Evolutionary conservation across 1,140 invertebrate species (phyloP).

Genomic region (Pteromalus puparum): DNA sequence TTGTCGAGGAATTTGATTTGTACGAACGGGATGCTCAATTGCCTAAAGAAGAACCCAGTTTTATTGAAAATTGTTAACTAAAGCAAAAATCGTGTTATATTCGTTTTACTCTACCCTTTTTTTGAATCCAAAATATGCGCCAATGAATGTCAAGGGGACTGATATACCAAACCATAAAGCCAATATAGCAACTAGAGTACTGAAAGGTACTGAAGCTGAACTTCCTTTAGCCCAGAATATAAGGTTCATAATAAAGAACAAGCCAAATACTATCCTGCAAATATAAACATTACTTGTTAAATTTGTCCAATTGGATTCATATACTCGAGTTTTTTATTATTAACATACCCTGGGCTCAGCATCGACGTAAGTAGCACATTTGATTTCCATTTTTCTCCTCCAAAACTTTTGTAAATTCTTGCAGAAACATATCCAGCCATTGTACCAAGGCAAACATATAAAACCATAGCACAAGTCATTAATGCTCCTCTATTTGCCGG

Average conservation of each 20-base stretch:
- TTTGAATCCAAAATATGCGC: constrained; percentile 98
- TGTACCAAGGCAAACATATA: constrained; percentile 96
- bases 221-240: constrained; percentile 96
- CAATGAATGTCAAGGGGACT: constrained; percentile 97
- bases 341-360: constrained; percentile 92
- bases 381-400: constrained; percentile 98
- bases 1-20: constrained; percentile 98
- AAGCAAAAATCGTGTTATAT: not conserved
- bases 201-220: constrained; percentile 97
- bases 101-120: constrained; percentile 85
- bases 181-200: constrained; percentile 96
- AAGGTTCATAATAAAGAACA: constrained; percentile 98
- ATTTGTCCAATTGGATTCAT: not conserved
- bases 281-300: constrained; percentile 57
- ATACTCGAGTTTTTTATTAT: constrained; percentile 46
- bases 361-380: constrained; percentile 97
- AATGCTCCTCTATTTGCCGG: constrained; percentile 98
- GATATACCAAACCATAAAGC: constrained; percentile 99
- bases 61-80: not conserved
- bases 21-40: constrained; percentile 97
- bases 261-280: constrained; percentile 91
- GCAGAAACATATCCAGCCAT: constrained; percentile 97
- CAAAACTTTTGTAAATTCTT: constrained; percentile 98
- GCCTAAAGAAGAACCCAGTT: constrained; percentile 78
- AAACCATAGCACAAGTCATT: constrained; percentile 97